Percentiles rank a stretch among this genome's conserved stretches.
Conservation (phyloP, 2,888 invertebrate species). For the Caenorhabditis angaria region DNA sequence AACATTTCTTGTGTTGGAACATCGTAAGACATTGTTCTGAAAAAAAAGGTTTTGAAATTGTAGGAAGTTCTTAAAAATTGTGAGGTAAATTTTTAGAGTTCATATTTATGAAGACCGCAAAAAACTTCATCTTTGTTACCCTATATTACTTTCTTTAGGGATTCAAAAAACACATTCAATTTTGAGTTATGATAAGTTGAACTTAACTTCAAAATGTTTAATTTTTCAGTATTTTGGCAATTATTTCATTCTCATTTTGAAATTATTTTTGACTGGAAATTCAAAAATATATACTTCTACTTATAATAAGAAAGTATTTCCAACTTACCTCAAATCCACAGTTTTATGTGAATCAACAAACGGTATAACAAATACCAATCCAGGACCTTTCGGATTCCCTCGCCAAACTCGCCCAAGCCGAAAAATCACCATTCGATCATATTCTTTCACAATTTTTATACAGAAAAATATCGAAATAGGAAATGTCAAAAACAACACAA, state of each 20-base stretch:
- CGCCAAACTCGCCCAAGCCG: slow-evolving; percentile 66
- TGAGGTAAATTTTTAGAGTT: too few species aligned
- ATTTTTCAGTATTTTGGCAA: too few species aligned
- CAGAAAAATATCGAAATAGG: slow-evolving; percentile 71
- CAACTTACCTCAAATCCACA: slow-evolving; percentile 45
- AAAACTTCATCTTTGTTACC: too few species aligned
- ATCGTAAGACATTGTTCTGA: slow-evolving; percentile 73
- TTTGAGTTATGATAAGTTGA: too few species aligned
- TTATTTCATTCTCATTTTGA: too few species aligned
- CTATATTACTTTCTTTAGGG: too few species aligned
- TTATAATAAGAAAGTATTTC: slow-evolving; percentile 1
- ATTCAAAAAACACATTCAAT: too few species aligned
- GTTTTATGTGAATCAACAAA: slow-evolving; percentile 63
- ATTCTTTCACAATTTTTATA: slow-evolving; percentile 71
- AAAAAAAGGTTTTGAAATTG: slow-evolving; percentile 5
- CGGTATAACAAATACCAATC: slow-evolving; percentile 66
- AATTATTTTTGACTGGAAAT: too few species aligned
- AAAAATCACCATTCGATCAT: slow-evolving; percentile 72
- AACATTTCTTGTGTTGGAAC: slow-evolving; percentile 74
- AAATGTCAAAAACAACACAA: slow-evolving; percentile 70
- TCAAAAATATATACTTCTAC: too few species aligned
- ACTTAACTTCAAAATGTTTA: too few species aligned
- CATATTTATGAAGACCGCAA: too few species aligned
- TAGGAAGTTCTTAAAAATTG: background rate
- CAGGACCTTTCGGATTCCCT: slow-evolving; percentile 66